phyloP scores from a whole-genome alignment of 64 coral and sea anemone species.

The Stichodactyla helianthus region DNA sequence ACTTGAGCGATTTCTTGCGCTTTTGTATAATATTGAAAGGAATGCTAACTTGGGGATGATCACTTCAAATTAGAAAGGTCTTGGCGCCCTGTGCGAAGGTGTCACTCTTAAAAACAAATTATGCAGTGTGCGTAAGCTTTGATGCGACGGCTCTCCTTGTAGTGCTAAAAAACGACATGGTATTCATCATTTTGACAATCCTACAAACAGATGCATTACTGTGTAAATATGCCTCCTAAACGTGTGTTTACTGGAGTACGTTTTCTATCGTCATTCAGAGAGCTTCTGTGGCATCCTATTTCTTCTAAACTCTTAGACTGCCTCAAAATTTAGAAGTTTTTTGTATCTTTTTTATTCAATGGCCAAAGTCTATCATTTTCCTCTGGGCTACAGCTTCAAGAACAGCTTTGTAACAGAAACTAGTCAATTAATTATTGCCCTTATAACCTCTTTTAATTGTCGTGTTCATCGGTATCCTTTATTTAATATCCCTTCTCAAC shows the following conservation, averaged over 20 bases:
- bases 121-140: slow-evolving; percentile 6
- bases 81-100: background rate
- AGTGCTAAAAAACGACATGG: background rate
- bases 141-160: background rate
- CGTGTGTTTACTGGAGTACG: background rate
- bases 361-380: background rate
- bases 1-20: background rate
- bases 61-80: slow-evolving; percentile 2
- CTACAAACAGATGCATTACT: slow-evolving; percentile 4
- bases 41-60: background rate
- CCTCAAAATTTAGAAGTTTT: background rate
- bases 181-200: slow-evolving; percentile 4
- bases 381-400: background rate
- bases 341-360: background rate
- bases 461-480: background rate
- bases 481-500: background rate
- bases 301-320: background rate
- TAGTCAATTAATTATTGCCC: background rate
- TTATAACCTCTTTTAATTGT: slow-evolving; percentile 3
- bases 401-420: slow-evolving; percentile 17
- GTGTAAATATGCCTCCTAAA: background rate
- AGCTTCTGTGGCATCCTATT: background rate
- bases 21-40: background rate
- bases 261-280: background rate
- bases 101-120: background rate